Conservation (phyloP, 2,888 invertebrate genomes). For the Drepanosiphum platanoidis region DNA sequence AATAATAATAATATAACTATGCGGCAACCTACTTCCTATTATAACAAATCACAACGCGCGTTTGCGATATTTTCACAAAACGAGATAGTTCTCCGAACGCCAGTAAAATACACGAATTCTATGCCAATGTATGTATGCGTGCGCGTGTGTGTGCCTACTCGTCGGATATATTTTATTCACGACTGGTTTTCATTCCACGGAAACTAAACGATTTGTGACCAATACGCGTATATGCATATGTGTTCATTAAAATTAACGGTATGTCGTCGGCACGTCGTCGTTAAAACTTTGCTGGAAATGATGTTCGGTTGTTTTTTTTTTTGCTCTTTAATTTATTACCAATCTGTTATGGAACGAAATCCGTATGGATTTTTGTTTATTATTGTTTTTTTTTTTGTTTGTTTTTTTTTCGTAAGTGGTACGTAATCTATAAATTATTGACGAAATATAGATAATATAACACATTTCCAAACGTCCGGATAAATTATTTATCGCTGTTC, state of each 20-base stretch:
- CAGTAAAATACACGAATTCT: not conserved
- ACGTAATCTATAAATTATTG: not conserved
- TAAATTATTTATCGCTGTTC: not conserved
- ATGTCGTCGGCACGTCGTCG: not conserved
- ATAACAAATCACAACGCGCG: not conserved
- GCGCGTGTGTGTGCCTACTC: not conserved
- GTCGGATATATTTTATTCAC: not conserved
- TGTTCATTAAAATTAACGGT: slow-evolving; percentile 34
- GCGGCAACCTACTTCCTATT: not conserved
- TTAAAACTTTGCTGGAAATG: not conserved
- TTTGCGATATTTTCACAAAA: not conserved
- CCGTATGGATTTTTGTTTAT: not conserved
- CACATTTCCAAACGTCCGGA: not conserved
- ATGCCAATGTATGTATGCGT: not conserved
- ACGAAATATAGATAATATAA: not conserved
- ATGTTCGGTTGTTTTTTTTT: not conserved
- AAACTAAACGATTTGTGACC: slow-evolving; percentile 27
- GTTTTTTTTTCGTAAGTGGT: not conserved
- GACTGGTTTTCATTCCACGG: slow-evolving; percentile 15
- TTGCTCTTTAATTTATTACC: not conserved
- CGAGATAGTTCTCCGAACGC: not conserved
- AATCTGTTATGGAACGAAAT: not conserved
- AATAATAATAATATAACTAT: too few species aligned
- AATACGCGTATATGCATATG: slow-evolving; percentile 1
- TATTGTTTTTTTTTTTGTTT: not conserved